These are phyloP conservation scores for Fragum whitleyi DNA, from an alignment of 2,888 invertebrate species.

Conservation along the genomic window DNA sequence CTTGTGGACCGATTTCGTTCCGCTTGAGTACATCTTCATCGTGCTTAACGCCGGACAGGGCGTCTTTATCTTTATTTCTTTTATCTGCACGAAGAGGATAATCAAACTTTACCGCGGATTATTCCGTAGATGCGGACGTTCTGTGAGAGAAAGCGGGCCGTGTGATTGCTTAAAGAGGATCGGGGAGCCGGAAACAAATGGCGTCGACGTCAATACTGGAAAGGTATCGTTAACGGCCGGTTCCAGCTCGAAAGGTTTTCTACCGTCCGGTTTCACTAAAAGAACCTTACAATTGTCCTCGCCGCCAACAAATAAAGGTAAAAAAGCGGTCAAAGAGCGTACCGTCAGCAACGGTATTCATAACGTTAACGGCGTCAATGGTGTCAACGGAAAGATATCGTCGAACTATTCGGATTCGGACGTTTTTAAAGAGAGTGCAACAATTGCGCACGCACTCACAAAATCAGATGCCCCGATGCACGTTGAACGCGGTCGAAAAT, in stretches of 20 bases:
- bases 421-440: conserved; percentile 33
- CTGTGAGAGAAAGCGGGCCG: conserved; percentile 6
- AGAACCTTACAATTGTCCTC: background rate
- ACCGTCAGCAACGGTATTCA: background rate
- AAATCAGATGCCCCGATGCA: background rate
- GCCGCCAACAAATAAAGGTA: background rate
- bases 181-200: conserved; percentile 16
- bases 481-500: background rate
- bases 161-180: conserved; percentile 35
- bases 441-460: conserved; percentile 22
- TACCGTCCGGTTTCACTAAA: background rate
- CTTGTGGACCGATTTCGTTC: conserved; percentile 53
- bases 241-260: conserved; percentile 30
- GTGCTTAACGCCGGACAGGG: conserved; percentile 67
- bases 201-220: conserved; percentile 52
- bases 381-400: background rate
- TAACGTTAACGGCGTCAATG: background rate
- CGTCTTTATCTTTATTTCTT: conserved; percentile 64
- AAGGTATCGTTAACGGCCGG: conserved; percentile 50
- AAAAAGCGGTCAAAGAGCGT: background rate
- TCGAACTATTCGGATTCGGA: conserved; percentile 6
- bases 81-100: conserved; percentile 63
- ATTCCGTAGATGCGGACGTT: conserved; percentile 35
- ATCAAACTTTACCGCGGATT: conserved; percentile 52
- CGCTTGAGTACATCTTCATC: conserved; percentile 64